A percentile compares a stretch with the other conserved stretches of the same genome.
These are phyloP conservation scores for Butastur rufipennis DNA, from an alignment of 2,113 vertebrate species.

Conservation along the genomic window DNA sequence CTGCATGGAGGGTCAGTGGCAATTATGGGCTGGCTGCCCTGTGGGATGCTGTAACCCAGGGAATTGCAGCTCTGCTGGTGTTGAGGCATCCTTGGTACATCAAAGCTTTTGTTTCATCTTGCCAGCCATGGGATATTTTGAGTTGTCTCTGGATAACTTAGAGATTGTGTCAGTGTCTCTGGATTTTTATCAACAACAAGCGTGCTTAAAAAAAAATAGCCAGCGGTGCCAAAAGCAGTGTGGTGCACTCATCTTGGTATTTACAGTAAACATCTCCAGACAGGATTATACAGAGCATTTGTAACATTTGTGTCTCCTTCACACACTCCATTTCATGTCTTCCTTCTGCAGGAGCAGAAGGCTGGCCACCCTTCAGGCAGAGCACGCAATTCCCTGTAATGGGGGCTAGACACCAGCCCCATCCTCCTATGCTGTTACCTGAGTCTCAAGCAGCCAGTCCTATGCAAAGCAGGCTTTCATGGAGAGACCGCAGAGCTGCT, in stretches of 20 bases:
- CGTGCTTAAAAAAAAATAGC: neutral
- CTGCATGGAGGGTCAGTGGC: neutral
- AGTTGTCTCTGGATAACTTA: neutral
- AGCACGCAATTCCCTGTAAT: accelerated
- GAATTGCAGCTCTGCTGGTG: neutral
- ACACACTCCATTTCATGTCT: neutral
- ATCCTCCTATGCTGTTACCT: neutral
- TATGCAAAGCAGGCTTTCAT: neutral
- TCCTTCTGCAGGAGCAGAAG: neutral
- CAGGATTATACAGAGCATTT: neutral
- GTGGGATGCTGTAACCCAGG: neutral
- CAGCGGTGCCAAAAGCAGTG: neutral
- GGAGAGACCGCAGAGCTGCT: accelerated
- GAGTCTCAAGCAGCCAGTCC: neutral
- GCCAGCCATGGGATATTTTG: neutral
- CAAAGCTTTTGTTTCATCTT: conserved; percentile 2
- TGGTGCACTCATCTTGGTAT: neutral
- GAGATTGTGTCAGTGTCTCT: neutral
- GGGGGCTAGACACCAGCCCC: neutral
- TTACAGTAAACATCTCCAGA: neutral
- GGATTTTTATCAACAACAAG: neutral
- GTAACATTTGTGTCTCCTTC: neutral
- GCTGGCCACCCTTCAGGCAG: neutral
- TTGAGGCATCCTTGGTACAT: neutral
- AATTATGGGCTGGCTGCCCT: neutral